A percentile compares a stretch with the other conserved stretches of the same genome.
Conservation (phyloP, 2,797 vertebrate genomes). For the Acrossocheilus fasciatus region DNA sequence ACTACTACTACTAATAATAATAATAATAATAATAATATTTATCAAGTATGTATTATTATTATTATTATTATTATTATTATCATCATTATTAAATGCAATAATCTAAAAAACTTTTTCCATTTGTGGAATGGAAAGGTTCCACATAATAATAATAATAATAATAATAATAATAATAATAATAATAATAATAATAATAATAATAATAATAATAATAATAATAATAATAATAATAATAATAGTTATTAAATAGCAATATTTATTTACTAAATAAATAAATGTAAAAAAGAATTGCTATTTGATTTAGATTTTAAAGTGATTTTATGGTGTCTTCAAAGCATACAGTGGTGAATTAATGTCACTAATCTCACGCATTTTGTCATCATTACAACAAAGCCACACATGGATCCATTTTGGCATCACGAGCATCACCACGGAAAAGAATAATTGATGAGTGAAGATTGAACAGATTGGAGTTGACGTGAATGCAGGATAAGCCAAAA, state of each 20-base stretch:
- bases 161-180: background rate
- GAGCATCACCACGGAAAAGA: background rate
- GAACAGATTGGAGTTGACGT: background rate
- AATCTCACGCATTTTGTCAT: background rate
- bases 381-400: constrained; percentile 2
- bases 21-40: too few relatives aligned
- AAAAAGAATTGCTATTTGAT: background rate
- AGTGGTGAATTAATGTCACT: background rate
- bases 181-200: too few relatives aligned
- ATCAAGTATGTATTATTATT: too few relatives aligned
- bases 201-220: background rate
- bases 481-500: background rate
- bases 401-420: background rate
- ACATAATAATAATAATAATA: background rate
- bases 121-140: background rate
- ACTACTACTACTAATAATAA: too few relatives aligned
- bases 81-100: background rate
- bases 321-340: background rate
- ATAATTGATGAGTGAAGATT: background rate
- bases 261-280: background rate
- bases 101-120: background rate
- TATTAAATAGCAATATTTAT: background rate
- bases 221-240: background rate
- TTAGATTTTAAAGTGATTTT: background rate
- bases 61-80: background rate